Conservation (phyloP, 2,797 vertebrate genomes). For the Lacerta bilineata region DNA sequence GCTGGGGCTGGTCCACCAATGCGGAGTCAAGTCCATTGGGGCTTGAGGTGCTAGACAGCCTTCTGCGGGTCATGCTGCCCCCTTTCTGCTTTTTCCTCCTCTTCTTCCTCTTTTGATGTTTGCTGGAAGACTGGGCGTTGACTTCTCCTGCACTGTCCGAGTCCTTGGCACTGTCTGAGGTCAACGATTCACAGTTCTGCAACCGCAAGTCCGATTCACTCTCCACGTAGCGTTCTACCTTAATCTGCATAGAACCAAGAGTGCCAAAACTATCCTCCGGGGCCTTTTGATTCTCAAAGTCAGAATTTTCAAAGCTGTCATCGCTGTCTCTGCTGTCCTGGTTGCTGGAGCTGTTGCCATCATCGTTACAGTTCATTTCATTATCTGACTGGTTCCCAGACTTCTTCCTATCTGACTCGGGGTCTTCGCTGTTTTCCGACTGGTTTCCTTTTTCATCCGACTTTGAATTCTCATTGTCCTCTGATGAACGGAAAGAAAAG, state of each 20-base stretch:
- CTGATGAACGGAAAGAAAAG: slow-evolving; percentile 76
- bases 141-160: slow-evolving; percentile 85
- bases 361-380: slow-evolving; percentile 93
- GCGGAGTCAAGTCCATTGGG: slow-evolving; percentile 86
- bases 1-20: slow-evolving; percentile 88
- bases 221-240: slow-evolving; percentile 96
- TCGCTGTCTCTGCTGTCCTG: slow-evolving; percentile 97
- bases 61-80: slow-evolving; percentile 84
- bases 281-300: slow-evolving; percentile 90
- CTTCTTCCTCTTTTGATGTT: slow-evolving; percentile 92
- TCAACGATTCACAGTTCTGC: slow-evolving; percentile 86
- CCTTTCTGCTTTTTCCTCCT: slow-evolving; percentile 97
- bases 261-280: slow-evolving; percentile 86
- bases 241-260: slow-evolving; percentile 95
- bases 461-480: slow-evolving; percentile 96
- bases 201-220: slow-evolving; percentile 89
- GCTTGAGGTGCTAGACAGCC: slow-evolving; percentile 88
- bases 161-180: slow-evolving; percentile 87
- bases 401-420: slow-evolving; percentile 90
- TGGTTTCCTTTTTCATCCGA: slow-evolving; percentile 93
- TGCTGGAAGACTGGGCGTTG: slow-evolving; percentile 83
- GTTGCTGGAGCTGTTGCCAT: slow-evolving; percentile 96
- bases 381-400: slow-evolving; percentile 90
- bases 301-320: slow-evolving; percentile 95
- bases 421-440: slow-evolving; percentile 93